phyloP scores from a whole-genome alignment of 53 echinoderm and acorn worm species.

The Glandiceps talaboti region DNA sequence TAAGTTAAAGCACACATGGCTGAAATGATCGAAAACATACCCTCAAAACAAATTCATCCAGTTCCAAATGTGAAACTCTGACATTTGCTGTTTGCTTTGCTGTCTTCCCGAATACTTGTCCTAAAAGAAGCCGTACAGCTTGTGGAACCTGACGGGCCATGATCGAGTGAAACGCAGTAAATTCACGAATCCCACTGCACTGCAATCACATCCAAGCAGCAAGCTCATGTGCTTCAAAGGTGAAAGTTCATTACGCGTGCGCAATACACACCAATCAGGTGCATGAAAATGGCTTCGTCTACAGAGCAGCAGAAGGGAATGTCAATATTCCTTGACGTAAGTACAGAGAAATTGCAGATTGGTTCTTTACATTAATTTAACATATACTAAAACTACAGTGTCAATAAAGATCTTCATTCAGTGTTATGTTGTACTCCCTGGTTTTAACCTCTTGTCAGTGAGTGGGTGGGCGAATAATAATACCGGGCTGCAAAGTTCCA shows the following conservation, averaged over 20 bases:
- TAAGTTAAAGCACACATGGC: no score
- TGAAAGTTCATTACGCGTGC: background rate
- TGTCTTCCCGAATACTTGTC: constrained; percentile 65
- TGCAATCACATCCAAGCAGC: background rate
- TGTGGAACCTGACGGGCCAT: background rate
- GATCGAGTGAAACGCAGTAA: no score
- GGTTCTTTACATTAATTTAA: no score
- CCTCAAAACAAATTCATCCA: constrained; percentile 75
- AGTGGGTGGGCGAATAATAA: no score
- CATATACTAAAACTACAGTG: no score
- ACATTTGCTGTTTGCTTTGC: constrained; percentile 64
- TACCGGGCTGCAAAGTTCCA: no score
- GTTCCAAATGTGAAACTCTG: constrained; percentile 40
- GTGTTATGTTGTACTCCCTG: no score
- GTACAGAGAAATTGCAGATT: no score
- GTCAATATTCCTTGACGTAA: constrained; percentile 53
- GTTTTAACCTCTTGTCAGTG: no score
- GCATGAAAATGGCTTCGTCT: constrained; percentile 1
- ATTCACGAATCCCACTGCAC: no score
- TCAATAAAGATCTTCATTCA: no score
- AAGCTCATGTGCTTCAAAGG: constrained; percentile 1
- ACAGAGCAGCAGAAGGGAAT: constrained; percentile 30
- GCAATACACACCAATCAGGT: background rate
- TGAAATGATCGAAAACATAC: no score
- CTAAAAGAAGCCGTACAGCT: constrained; percentile 31